These are phyloP conservation scores for Coryphaenoides rupestris DNA, from an alignment of 2,113 vertebrate genomes.

Conservation along the genomic window DNA sequence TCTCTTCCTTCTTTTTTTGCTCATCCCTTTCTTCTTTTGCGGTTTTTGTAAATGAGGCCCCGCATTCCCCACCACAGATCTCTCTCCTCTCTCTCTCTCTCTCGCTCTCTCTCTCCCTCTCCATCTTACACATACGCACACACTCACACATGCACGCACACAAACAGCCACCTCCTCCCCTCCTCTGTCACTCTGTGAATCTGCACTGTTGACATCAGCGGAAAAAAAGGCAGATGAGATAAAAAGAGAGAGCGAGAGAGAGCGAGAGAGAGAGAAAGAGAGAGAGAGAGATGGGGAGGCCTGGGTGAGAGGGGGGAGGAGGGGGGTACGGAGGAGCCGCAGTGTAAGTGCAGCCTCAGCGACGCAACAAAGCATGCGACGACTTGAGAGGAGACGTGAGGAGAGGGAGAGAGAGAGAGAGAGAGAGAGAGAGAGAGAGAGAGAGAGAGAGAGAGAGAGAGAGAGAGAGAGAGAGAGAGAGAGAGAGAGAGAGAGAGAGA, in stretches of 20 bases:
- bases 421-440: too few species aligned
- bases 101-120: not conserved
- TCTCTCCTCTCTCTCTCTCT: not conserved
- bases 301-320: too few species aligned
- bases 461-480: conserved; percentile 29
- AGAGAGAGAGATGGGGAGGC: conserved; percentile 58
- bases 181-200: conserved; percentile 59
- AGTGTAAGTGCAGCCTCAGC: conserved; percentile 68
- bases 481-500: conserved; percentile 10
- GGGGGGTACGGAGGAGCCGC: conserved; percentile 30
- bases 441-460: too few species aligned
- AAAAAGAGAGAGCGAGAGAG: conserved; percentile 25
- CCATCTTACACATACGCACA: not conserved
- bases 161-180: not conserved
- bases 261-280: conserved; percentile 47
- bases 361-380: conserved; percentile 59
- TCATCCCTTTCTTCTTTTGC: conserved; percentile 40
- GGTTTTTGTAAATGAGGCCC: conserved; percentile 71
- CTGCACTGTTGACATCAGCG: conserved; percentile 75
- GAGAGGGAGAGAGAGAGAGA: too few species aligned
- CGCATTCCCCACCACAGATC: not conserved
- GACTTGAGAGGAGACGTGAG: conserved; percentile 4
- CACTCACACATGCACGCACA: not conserved
- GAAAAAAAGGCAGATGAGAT: conserved; percentile 37
- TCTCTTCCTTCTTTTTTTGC: conserved; percentile 36